Evolutionary conservation across 2,888 invertebrate genomes (phyloP), one percentile per base, ranked within the genome.

Genomic region (Kuschelorhynchus macadamiae): DNA sequence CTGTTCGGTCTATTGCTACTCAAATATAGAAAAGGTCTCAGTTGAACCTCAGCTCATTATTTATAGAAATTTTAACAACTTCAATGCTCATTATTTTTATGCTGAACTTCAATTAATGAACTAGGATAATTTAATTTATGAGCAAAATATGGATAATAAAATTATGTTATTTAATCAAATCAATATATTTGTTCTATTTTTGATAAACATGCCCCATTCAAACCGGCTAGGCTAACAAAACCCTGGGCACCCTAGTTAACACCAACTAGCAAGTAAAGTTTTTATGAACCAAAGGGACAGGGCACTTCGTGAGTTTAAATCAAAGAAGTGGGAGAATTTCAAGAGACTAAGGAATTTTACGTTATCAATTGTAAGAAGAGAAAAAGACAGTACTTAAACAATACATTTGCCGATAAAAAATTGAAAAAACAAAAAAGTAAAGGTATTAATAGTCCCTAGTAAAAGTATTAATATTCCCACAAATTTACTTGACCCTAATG

Each of bases 181-280:
- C 25, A 25, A 25, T 25, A 3, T 36, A 2, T 36, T 36, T 36
- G 3, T 11, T 36, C n/a, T 11, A 36, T 36, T 36, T 36, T 11
- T 36, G 36, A 36, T 36, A 36, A 36, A 36, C 36, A 36, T 36
- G 36, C 36, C 36, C 36, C 12, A 36, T 36, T 36, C 36, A 12
- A 36, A 36, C 3, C 36, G n/a, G 36, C 36, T 36, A 12, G 11
- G 3, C 3, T 36, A 36, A 36, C 36, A 11, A 36, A 36, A 36
- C n/a, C 36, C 3, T 3, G 36, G 36, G 11, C n/a, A 3, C 36
- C 36, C 11, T 12, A 11, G 36, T 11, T 2, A 11, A 36, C 36
- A 36, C 12, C 12, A 12, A 7, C 3, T 25, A 25, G 3, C 7
- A 25, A 25, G 3, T 25, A 25, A 25, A 25, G 7, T 25, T 25